Evolutionary conservation across 2,113 vertebrate genomes (phyloP), one percentile per base, ranked within the genome.

Genomic region (Sinocyclocheilus anophthalmus): DNA sequence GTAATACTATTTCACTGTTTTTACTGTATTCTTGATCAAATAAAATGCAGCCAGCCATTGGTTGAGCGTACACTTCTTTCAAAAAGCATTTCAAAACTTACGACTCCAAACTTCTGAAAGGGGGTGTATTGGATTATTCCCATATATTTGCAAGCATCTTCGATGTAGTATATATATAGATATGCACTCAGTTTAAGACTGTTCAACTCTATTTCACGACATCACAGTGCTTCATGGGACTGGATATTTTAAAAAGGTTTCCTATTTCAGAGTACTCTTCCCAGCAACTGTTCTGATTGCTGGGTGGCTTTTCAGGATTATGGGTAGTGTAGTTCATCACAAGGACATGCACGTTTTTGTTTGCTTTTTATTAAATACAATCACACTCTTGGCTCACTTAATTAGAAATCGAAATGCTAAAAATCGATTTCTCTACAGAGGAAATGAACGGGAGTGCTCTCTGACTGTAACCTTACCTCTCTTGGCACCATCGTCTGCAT

Each of bases 401-500:
- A 55, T 7, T 55, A 55, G 18, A 70, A 30, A 20, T 9, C 67
- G 1, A 18, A 69, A 37, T 70, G 67, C 13, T 70, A 24, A n/a
- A 61, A 39, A 18, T 9, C 0, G 0, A 18, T 16, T 33, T 20
- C 30, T 37, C 65, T 18, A 33, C 26, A 69, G 26, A 69, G 26
- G 65, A 67, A 69, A 22, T 39, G 18, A 39, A 18, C 12, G 9
- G 69, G 33, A 39, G 33, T 39, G 67, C 33, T 37, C 14, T 26
- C 4, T n/a, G 2, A 3, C 4, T 37, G 24, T 8, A 53, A 67
- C 78, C 93, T 91, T 84, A 92, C 94, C 95, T 50, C 12, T 84
- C 88, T 76, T 87, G 14, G 30, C 76, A 1, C 91, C 89, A 18
- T 94, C 86, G 2, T 86, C 84, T 0, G 72, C 33, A 48, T 67